A percentile compares a stretch with the other conserved stretches of the same genome.
These are phyloP conservation scores for Stigmatopora nigra DNA, from an alignment of 2,113 vertebrate species.

Conservation along the genomic window DNA sequence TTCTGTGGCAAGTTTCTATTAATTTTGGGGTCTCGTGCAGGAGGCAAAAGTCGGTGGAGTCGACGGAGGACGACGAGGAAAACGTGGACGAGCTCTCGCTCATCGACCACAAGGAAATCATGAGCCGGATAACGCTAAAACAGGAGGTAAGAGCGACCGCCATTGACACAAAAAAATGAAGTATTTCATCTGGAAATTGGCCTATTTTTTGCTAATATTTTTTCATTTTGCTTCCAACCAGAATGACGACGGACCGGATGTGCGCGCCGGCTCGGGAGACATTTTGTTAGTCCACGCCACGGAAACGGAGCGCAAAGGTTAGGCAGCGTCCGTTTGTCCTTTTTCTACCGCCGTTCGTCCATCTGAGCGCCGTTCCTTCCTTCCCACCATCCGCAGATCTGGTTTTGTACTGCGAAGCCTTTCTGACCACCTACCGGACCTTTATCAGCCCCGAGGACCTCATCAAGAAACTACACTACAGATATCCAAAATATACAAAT, in stretches of 20 bases:
- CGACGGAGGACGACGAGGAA: slow-evolving; percentile 70
- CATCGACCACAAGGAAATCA: slow-evolving; percentile 92
- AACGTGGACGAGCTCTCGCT: slow-evolving; percentile 94
- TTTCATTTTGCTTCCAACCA: slow-evolving; percentile 37
- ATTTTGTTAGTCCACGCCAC: slow-evolving; percentile 95
- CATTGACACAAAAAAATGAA: too few species aligned
- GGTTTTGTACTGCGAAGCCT: slow-evolving; percentile 97
- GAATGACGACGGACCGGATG: slow-evolving; percentile 95
- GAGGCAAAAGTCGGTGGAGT: slow-evolving; percentile 76
- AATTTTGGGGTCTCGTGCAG: slow-evolving; percentile 39
- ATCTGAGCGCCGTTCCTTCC: not conserved
- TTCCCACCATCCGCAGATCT: slow-evolving; percentile 71
- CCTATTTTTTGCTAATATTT: not conserved
- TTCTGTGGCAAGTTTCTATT: not conserved
- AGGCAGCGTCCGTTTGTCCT: too few species aligned
- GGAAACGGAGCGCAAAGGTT: slow-evolving; percentile 96
- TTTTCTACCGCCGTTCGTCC: too few species aligned
- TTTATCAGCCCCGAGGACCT: slow-evolving; percentile 95
- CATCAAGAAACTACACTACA: slow-evolving; percentile 96
- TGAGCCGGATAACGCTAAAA: slow-evolving; percentile 88
- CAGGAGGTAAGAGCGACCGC: slow-evolving; percentile 74
- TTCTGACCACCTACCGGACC: slow-evolving; percentile 94
- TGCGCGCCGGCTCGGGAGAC: slow-evolving; percentile 91
- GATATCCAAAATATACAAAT: too few species aligned
- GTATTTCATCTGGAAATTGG: not conserved